These are phyloP conservation scores for Leptodactylus fuscus DNA, from an alignment of 2,113 vertebrate genomes.

Conservation along the genomic window DNA sequence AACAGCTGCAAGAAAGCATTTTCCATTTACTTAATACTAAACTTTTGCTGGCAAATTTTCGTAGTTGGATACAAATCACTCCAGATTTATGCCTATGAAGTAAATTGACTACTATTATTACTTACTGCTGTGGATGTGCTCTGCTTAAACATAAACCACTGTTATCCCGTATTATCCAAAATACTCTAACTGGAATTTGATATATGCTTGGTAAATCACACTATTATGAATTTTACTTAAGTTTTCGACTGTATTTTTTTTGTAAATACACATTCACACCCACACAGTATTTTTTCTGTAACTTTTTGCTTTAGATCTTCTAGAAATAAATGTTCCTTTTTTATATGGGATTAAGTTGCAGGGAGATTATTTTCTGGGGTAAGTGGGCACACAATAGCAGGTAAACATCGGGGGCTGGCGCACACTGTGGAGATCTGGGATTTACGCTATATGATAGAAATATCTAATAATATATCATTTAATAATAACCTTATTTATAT, in stretches of 20 bases:
- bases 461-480: too few species aligned
- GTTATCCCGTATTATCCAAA: neutral
- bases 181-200: neutral
- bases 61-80: neutral
- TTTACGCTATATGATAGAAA: too few species aligned
- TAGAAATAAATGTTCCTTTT: neutral
- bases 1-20: slow-evolving; percentile 11
- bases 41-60: neutral
- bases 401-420: neutral
- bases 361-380: neutral
- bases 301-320: too few species aligned
- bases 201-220: slow-evolving; percentile 3
- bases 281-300: neutral
- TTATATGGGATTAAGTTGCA: neutral
- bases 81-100: neutral
- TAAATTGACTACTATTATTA: slow-evolving; percentile 30
- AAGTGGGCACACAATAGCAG: neutral
- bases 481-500: too few species aligned
- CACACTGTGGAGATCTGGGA: neutral
- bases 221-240: neutral
- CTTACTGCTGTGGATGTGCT: slow-evolving; percentile 1
- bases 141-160: neutral
- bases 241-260: neutral
- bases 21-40: slow-evolving; percentile 14
- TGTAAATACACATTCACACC: neutral